These are phyloP conservation scores for Crenuchus spilurus DNA, from an alignment of 2,797 vertebrate genomes.

Conservation along the genomic window DNA sequence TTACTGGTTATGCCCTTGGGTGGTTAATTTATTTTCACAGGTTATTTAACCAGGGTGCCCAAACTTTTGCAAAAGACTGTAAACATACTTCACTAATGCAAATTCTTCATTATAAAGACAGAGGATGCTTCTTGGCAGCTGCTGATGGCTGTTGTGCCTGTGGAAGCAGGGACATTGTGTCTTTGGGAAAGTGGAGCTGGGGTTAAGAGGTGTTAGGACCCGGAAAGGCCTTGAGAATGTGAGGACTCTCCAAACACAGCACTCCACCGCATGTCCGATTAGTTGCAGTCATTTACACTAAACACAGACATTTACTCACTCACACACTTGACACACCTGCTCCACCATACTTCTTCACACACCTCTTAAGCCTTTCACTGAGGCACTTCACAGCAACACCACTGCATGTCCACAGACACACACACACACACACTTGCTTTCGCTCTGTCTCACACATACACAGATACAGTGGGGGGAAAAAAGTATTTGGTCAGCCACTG, in stretches of 20 bases:
- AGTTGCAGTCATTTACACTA: slow-evolving; percentile 64
- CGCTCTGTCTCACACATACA: slow-evolving; percentile 13
- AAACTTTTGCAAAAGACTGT: no score
- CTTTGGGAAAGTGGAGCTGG: slow-evolving; percentile 73
- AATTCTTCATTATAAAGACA: background rate
- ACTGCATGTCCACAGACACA: slow-evolving; percentile 20
- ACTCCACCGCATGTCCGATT: slow-evolving; percentile 75
- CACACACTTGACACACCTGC: slow-evolving; percentile 51
- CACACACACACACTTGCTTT: slow-evolving; percentile 13
- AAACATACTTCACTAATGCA: background rate
- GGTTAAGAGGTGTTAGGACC: slow-evolving; percentile 82
- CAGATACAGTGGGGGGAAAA: no score
- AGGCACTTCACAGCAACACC: slow-evolving; percentile 17
- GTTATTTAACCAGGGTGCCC: no score
- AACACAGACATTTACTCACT: slow-evolving; percentile 69
- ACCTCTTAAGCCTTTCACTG: slow-evolving; percentile 21
- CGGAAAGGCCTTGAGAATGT: slow-evolving; percentile 64
- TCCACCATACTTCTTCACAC: slow-evolving; percentile 27
- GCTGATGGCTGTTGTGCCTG: background rate
- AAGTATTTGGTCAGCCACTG: no score
- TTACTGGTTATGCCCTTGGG: no score
- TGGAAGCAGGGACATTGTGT: background rate
- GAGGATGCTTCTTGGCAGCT: background rate
- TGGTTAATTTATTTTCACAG: no score
- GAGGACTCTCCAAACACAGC: slow-evolving; percentile 76